These are phyloP conservation scores for Himalopsyche tibetana DNA, from an alignment of 2,888 invertebrate genomes.

Conservation along the genomic window DNA sequence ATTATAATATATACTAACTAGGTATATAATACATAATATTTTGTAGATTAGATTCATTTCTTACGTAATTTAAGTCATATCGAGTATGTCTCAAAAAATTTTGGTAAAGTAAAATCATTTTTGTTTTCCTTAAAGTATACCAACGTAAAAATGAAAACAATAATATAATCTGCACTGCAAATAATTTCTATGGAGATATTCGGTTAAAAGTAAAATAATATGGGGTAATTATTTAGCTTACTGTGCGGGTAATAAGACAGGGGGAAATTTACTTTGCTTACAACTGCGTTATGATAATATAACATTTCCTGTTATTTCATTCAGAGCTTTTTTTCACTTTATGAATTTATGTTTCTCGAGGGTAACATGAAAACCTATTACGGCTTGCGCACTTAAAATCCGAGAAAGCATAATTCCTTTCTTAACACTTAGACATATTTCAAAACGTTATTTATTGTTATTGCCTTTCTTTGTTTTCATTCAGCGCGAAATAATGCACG, in stretches of 20 bases:
- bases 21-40: too few relatives aligned
- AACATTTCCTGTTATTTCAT: slow-evolving; percentile 62
- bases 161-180: too few relatives aligned
- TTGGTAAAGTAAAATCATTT: too few relatives aligned
- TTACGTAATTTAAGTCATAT: too few relatives aligned
- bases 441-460: slow-evolving; percentile 63
- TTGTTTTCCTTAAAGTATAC: too few relatives aligned
- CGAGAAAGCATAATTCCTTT: slow-evolving; percentile 61
- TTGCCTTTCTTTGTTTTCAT: slow-evolving; percentile 46
- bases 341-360: slow-evolving; percentile 65
- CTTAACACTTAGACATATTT: slow-evolving; percentile 60
- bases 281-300: slow-evolving; percentile 60
- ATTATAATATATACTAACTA: too few relatives aligned
- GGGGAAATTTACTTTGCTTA: slow-evolving; percentile 53
- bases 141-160: too few relatives aligned
- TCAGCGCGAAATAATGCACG: slow-evolving; percentile 13
- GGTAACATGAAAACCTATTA: slow-evolving; percentile 65
- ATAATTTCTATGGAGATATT: slow-evolving; percentile 14
- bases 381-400: slow-evolving; percentile 64
- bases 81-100: too few relatives aligned
- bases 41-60: too few relatives aligned
- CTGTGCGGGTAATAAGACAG: slow-evolving; percentile 41
- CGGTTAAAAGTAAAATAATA: slow-evolving; percentile 21
- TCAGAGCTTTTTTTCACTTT: slow-evolving; percentile 58
- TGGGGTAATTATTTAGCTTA: slow-evolving; percentile 42